Evolutionary conservation across 2,888 invertebrate species (phyloP), one percentile per base, ranked within the genome.

Genomic region (Philereme vetulata): DNA sequence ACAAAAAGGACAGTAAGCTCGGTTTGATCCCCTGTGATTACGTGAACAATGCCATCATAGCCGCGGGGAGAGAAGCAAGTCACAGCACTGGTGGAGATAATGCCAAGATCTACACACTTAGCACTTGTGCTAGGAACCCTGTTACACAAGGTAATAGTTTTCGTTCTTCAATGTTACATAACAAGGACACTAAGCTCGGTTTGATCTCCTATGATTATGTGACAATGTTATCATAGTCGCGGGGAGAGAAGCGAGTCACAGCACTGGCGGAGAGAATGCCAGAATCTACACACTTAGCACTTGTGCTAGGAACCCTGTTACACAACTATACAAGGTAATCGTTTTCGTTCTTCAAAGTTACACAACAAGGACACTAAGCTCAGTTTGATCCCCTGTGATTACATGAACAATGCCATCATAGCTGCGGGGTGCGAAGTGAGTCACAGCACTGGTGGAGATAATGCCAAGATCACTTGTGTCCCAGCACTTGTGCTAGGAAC

Each of bases 401-500:
- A 45, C 5, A 66, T 66, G 1, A 70, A 58, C 40, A 70, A 70
- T n/a, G 64, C 60, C 3, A 61, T 62, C n/a, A 57, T 67, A 6
- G 60, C 58, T 3, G 64, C 68, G 5, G 68, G 60, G 1, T 49
- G 51, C 40, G 68, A 65, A 43, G 51, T 47, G n/a, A 60, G 54
- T 44, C 54, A 43, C 8, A 10, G 46, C 4, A 11, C 42, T 0
- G 62, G 67, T 3, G 64, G 61, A 0, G 48, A 38, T 0, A 50
- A 36, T 1, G 57, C 64, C 0, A 60, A 40, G n/a, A 64, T 71
- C 8, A 66, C 10, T 61, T 47, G 0, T n/a, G n/a, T n/a, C 49
- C 70, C n/a, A 65, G 36, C 6, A 53, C 48, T 4, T 4, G 21
- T 1, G n/a, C 6, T 1, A 32, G 53, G 7, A 59, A 56, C 32